Percentiles rank a stretch among this genome's conserved stretches.
Conservation (phyloP, 1,140 invertebrate genomes). For the Rhagoletis pomonella region DNA sequence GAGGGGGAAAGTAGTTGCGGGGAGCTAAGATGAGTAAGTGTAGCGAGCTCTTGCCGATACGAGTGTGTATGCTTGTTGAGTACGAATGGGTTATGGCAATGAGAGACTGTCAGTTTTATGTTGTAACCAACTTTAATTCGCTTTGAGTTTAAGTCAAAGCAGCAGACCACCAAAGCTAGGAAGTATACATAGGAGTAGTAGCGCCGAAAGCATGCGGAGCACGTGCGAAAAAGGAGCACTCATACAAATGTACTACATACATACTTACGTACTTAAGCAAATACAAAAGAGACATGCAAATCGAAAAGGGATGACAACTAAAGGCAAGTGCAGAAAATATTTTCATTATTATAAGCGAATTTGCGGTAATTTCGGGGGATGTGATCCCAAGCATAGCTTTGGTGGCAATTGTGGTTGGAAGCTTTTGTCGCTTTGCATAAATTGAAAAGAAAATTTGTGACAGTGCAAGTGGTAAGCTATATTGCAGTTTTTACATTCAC, state of each 20-base stretch:
- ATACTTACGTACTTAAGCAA: neutral
- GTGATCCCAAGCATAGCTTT: neutral
- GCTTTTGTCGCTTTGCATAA: neutral
- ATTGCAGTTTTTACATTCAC: neutral
- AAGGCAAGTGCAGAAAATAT: neutral
- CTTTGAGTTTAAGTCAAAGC: slow-evolving; percentile 10
- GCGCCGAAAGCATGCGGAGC: neutral
- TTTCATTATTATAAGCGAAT: slow-evolving; percentile 24
- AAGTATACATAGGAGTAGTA: neutral
- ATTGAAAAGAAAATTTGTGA: neutral
- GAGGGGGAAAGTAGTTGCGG: too few relatives aligned
- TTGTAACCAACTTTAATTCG: neutral
- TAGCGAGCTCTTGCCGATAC: neutral
- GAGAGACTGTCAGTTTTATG: neutral
- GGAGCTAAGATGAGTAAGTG: neutral
- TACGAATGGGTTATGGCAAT: neutral
- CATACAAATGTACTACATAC: neutral
- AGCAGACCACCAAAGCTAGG: neutral
- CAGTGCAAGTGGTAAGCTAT: neutral
- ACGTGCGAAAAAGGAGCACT: neutral
- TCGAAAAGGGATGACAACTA: neutral
- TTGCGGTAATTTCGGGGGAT: neutral
- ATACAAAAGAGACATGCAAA: neutral
- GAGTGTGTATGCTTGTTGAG: neutral
- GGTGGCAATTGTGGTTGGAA: neutral